Evolutionary conservation across 2,797 vertebrate species (phyloP).

Genomic region (Sebastolobus altivelis): DNA sequence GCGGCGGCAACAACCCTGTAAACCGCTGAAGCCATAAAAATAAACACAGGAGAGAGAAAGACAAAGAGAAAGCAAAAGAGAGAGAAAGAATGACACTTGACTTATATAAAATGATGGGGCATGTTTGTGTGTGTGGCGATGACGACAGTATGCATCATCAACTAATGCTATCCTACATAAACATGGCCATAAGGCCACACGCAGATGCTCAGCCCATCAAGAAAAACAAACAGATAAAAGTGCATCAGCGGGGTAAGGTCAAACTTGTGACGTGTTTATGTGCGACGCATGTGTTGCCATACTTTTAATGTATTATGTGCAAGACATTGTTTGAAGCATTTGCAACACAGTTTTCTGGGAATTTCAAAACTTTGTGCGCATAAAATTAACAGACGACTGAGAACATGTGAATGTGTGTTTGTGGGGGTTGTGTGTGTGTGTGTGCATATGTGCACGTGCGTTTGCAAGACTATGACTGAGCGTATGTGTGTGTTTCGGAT

Average conservation of each 20-base stretch:
- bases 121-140: background rate
- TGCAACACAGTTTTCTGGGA: background rate
- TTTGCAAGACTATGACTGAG: conserved; percentile 66
- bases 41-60: conserved; percentile 29
- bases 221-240: conserved; percentile 48
- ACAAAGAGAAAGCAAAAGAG: conserved; percentile 10
- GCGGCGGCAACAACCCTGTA: conserved; percentile 48
- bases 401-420: conserved; percentile 28
- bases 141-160: conserved; percentile 6
- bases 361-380: conserved; percentile 16
- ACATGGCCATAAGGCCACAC: conserved; percentile 26
- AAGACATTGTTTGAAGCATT: background rate
- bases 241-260: conserved; percentile 15
- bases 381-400: conserved; percentile 11
- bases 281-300: background rate
- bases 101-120: background rate
- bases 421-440: conserved; percentile 4
- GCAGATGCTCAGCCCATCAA: conserved; percentile 22
- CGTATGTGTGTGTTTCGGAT: conserved; percentile 79
- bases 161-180: conserved; percentile 43
- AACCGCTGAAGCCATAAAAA: conserved; percentile 55
- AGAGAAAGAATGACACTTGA: background rate
- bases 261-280: conserved; percentile 22
- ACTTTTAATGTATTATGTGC: background rate
- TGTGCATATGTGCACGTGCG: conserved; percentile 34